Conservation (phyloP, 2,888 invertebrate species). For the Agriopis marginaria region DNA sequence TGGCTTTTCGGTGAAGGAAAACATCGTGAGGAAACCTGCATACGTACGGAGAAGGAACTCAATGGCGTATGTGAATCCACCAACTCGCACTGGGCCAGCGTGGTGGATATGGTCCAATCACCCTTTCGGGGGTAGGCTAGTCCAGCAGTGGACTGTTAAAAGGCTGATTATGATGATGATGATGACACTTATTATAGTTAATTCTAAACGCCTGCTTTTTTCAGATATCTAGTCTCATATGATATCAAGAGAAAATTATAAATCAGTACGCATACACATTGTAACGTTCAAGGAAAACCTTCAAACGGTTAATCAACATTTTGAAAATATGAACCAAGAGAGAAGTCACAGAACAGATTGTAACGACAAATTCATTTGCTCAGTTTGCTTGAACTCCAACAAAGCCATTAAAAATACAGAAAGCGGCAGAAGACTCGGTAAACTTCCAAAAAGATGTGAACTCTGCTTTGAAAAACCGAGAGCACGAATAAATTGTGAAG, state of each 20-base stretch:
- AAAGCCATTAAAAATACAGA: conserved; percentile 45
- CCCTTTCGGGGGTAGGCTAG: no score
- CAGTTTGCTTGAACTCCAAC: conserved; percentile 66
- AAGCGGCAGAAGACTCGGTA: conserved; percentile 47
- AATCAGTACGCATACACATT: conserved; percentile 66
- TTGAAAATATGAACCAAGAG: conserved; percentile 45
- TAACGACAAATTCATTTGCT: conserved; percentile 63
- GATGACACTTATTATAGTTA: no score
- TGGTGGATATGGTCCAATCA: no score
- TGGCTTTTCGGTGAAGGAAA: no score
- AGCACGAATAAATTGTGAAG: conserved; percentile 26
- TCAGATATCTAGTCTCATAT: conserved; percentile 56
- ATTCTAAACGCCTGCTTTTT: not conserved
- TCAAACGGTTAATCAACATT: conserved; percentile 21
- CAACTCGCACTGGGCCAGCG: no score
- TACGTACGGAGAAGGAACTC: no score
- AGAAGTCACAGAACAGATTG: conserved; percentile 17
- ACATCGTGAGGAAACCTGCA: no score
- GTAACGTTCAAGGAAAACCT: conserved; percentile 59
- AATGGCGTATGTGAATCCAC: no score
- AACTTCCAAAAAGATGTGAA: conserved; percentile 51
- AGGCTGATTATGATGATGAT: no score
- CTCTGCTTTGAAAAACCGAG: conserved; percentile 24
- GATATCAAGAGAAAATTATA: conserved; percentile 58
- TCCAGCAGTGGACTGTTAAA: no score